These are phyloP conservation scores for Zaprionus nigranus DNA, from an alignment of 1,140 invertebrate species.

Conservation along the genomic window DNA sequence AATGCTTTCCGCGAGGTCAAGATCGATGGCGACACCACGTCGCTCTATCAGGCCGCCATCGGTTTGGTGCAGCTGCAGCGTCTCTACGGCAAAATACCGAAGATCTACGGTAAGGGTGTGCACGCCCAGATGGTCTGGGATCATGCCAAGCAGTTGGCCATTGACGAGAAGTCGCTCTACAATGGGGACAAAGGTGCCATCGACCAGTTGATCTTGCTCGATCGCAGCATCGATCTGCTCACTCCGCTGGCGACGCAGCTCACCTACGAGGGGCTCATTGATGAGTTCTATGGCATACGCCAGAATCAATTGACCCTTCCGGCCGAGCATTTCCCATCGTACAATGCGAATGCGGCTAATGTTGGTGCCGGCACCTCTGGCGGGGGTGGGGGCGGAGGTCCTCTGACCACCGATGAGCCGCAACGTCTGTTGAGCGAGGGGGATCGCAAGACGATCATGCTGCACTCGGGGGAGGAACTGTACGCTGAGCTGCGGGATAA, in stretches of 20 bases:
- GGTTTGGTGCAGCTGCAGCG: conserved; percentile 94
- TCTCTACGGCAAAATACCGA: conserved; percentile 95
- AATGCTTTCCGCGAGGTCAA: conserved; percentile 93
- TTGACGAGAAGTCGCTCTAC: conserved; percentile 88
- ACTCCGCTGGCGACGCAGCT: conserved; percentile 97
- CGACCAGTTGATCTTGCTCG: conserved; percentile 94
- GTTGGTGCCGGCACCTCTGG: conserved; percentile 38
- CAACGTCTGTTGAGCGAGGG: conserved; percentile 50
- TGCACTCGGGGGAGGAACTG: conserved; percentile 96
- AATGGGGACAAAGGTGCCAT: conserved; percentile 87
- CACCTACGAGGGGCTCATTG: conserved; percentile 98
- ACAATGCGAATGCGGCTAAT: conserved; percentile 47
- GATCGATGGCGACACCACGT: conserved; percentile 95
- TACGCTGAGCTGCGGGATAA: conserved; percentile 96
- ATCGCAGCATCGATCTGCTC: conserved; percentile 95
- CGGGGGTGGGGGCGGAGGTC: background rate
- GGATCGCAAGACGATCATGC: conserved; percentile 92
- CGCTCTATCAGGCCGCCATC: conserved; percentile 94
- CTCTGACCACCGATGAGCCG: background rate
- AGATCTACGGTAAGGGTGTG: conserved; percentile 95
- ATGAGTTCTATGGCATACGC: conserved; percentile 87
- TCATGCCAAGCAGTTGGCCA: conserved; percentile 91
- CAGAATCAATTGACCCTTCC: conserved; percentile 92
- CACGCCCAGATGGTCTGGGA: conserved; percentile 95
- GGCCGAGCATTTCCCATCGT: conserved; percentile 91